Evolutionary conservation across 2,797 vertebrate species (phyloP).

Genomic region (Neosilurus hyrtlii): DNA sequence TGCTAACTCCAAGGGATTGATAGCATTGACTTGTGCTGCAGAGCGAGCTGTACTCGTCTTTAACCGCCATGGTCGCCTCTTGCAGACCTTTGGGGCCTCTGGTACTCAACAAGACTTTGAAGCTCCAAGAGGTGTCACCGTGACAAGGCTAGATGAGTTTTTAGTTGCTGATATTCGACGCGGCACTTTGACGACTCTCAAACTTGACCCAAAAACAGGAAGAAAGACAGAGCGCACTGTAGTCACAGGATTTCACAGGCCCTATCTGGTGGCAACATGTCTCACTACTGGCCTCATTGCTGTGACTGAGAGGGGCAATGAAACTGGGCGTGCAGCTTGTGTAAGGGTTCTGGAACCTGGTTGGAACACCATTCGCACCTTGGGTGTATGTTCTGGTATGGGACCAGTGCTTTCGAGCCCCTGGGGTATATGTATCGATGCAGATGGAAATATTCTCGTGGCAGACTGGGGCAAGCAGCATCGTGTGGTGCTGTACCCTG

Average conservation of each 20-base stretch:
- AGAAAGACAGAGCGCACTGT: constrained; percentile 69
- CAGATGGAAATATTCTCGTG: constrained; percentile 73
- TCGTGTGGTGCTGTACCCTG: constrained; percentile 73
- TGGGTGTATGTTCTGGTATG: constrained; percentile 72
- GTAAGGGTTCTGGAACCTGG: constrained; percentile 76
- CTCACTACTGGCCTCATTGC: constrained; percentile 70
- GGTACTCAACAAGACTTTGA: constrained; percentile 67
- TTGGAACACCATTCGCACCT: constrained; percentile 74
- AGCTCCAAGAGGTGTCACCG: constrained; percentile 75
- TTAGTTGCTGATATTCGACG: constrained; percentile 75
- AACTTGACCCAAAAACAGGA: constrained; percentile 69
- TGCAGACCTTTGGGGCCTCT: constrained; percentile 73
- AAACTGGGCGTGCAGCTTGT: constrained; percentile 72
- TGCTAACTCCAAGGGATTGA: constrained; percentile 73
- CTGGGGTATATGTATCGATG: constrained; percentile 79
- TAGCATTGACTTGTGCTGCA: constrained; percentile 75
- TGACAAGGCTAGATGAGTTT: constrained; percentile 72
- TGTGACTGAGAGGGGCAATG: constrained; percentile 76
- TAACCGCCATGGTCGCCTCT: constrained; percentile 73
- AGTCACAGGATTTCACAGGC: constrained; percentile 75
- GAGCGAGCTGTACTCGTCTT: constrained; percentile 74
- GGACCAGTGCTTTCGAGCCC: constrained; percentile 74
- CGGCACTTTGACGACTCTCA: constrained; percentile 72
- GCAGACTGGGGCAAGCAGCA: constrained; percentile 77
- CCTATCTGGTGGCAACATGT: constrained; percentile 76